These are phyloP conservation scores for Esperia sulphurella DNA, from an alignment of 2,888 invertebrate genomes.

Conservation along the genomic window DNA sequence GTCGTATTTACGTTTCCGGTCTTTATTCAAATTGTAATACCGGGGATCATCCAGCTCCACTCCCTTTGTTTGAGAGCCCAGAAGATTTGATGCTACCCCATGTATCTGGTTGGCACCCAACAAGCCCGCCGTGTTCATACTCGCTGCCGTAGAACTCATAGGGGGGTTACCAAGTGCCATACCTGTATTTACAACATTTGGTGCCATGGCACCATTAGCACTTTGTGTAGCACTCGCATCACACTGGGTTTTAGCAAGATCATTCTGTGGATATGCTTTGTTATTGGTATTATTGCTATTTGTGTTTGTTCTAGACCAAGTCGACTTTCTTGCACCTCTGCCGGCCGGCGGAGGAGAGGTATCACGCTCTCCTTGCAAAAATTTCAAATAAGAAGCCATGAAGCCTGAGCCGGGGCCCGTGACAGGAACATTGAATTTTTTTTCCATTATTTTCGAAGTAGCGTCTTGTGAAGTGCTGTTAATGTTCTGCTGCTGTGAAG, in stretches of 20 bases:
- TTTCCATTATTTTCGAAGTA: conserved; percentile 76
- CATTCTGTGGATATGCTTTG: conserved; percentile 57
- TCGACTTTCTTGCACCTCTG: conserved; percentile 82
- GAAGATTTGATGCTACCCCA: conserved; percentile 52
- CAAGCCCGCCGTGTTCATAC: conserved; percentile 63
- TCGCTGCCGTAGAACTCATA: conserved; percentile 53
- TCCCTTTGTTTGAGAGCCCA: conserved; percentile 54
- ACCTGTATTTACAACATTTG: conserved; percentile 53
- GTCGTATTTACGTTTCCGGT: conserved; percentile 84
- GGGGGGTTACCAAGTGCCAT: conserved; percentile 60
- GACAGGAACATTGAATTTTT: conserved; percentile 80
- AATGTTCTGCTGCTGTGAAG: conserved; percentile 72
- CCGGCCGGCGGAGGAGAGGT: conserved; percentile 88
- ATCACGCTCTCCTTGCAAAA: conserved; percentile 89
- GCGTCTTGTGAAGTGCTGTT: conserved; percentile 72
- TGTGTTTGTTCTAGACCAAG: conserved; percentile 79
- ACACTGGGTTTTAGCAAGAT: conserved; percentile 59
- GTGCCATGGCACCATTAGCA: conserved; percentile 64
- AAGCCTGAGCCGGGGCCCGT: conserved; percentile 85
- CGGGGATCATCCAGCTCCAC: conserved; percentile 84
- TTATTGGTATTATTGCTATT: conserved; percentile 58
- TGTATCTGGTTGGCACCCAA: conserved; percentile 68
- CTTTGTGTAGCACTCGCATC: conserved; percentile 58
- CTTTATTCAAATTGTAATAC: conserved; percentile 86
- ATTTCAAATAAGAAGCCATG: conserved; percentile 93